Evolutionary conservation across 2,113 vertebrate species (phyloP).

Genomic region (Heloderma charlesbogerti): DNA sequence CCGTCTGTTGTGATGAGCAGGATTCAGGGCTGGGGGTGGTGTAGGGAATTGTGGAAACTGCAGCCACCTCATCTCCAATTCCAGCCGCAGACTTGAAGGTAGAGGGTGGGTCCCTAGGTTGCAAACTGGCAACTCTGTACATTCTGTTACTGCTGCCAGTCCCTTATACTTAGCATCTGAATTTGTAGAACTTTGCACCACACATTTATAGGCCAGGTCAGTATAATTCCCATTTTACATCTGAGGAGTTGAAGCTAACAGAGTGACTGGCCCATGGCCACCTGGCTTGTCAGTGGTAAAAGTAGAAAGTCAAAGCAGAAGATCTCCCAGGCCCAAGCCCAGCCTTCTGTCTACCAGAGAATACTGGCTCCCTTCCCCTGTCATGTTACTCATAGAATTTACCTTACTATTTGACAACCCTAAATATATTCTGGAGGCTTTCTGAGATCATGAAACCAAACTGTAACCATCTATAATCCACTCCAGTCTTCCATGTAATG

Average conservation of each 20-base stretch:
- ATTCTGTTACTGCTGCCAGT: neutral
- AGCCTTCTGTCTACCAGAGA: neutral
- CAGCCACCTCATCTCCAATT: neutral
- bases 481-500: constrained; percentile 17
- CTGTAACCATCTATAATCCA: constrained; percentile 8
- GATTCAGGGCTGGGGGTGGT: neutral
- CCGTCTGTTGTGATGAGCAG: neutral
- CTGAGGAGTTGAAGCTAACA: neutral
- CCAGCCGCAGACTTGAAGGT: neutral
- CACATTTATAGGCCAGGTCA: too few relatives aligned
- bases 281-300: neutral
- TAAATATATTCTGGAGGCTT: neutral
- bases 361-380: neutral
- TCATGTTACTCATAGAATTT: neutral
- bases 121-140: too few relatives aligned
- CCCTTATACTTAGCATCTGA: too few relatives aligned
- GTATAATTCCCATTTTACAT: neutral
- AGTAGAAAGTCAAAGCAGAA: neutral
- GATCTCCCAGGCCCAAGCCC: neutral
- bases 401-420: neutral
- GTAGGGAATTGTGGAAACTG: neutral
- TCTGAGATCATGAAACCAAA: constrained; percentile 20
- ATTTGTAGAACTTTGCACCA: neutral
- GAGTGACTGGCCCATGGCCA: neutral
- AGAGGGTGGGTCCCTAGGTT: too few relatives aligned